Evolutionary conservation across 2,113 vertebrate genomes (phyloP).

Genomic region (Alethe diademata): DNA sequence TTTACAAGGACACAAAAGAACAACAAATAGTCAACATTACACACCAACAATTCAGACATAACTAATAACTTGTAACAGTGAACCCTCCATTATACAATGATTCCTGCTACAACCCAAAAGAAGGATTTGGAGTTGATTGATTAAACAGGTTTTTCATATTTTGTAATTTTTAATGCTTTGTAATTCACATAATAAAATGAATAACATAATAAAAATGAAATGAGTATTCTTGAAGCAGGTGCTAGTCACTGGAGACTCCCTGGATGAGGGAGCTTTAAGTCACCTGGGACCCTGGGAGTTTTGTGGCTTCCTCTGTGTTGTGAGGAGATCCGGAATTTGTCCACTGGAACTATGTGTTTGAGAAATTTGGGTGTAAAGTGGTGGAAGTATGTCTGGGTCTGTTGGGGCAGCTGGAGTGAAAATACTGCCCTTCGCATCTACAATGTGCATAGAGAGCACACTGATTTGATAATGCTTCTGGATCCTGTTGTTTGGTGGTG

Average conservation of each 20-base stretch:
- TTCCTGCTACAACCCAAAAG: background rate
- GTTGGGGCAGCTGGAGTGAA: rapidly evolving
- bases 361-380: background rate
- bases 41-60: too few relatives aligned
- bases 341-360: rapidly evolving
- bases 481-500: background rate
- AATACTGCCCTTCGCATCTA: background rate
- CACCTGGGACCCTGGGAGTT: background rate
- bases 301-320: background rate
- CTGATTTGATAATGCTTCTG: background rate
- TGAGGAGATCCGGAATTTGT: background rate
- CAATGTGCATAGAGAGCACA: background rate
- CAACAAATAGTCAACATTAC: too few relatives aligned
- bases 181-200: background rate
- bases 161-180: rapidly evolving
- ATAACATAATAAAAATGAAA: background rate
- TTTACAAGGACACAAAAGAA: too few relatives aligned
- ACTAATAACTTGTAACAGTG: background rate
- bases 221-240: background rate
- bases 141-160: background rate
- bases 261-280: background rate
- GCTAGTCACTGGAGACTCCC: rapidly evolving
- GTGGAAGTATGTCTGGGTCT: background rate
- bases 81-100: rapidly evolving
- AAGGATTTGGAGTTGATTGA: background rate